phyloP scores from a whole-genome alignment of 2,113 vertebrate species.

The Centrocercus urophasianus region DNA sequence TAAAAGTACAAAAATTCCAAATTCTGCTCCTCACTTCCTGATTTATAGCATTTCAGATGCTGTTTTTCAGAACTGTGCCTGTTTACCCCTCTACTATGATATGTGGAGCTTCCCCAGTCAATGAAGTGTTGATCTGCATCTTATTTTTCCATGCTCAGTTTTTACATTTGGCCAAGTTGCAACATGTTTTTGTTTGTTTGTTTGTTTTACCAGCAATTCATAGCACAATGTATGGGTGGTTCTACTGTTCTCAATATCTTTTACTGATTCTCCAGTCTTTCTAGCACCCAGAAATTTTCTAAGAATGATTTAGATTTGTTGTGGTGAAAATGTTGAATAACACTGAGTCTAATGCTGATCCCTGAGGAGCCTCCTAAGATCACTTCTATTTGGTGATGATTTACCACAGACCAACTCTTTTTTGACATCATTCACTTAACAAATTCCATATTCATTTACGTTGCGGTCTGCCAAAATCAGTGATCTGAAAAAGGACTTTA shows the following conservation, averaged over 20 bases:
- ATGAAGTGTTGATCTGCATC: not conserved
- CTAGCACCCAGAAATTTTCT: conserved; percentile 44
- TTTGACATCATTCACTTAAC: conserved; percentile 12
- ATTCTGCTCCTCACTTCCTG: not conserved
- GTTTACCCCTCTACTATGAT: not conserved
- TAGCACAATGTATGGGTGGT: not conserved
- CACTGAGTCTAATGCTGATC: conserved; percentile 27
- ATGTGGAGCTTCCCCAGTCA: not conserved
- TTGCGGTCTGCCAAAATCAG: not conserved
- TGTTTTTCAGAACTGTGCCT: not conserved
- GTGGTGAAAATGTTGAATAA: conserved; percentile 55
- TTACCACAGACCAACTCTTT: conserved; percentile 32
- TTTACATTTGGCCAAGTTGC: not conserved
- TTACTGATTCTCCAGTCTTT: conserved; percentile 39
- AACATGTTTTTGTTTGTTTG: not conserved
- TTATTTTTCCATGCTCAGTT: not conserved
- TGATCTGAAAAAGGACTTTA: not conserved
- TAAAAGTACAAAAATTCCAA: not conserved
- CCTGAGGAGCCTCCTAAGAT: conserved; percentile 20
- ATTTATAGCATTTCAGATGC: not conserved
- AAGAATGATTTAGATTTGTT: conserved; percentile 55
- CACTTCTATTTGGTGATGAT: conserved; percentile 23
- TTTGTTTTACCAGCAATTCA: not conserved
- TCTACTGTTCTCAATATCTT: conserved; percentile 36
- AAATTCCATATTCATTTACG: conserved; percentile 4